Conservation (phyloP, 2,888 invertebrate genomes). For the Pollenia amentaria region DNA sequence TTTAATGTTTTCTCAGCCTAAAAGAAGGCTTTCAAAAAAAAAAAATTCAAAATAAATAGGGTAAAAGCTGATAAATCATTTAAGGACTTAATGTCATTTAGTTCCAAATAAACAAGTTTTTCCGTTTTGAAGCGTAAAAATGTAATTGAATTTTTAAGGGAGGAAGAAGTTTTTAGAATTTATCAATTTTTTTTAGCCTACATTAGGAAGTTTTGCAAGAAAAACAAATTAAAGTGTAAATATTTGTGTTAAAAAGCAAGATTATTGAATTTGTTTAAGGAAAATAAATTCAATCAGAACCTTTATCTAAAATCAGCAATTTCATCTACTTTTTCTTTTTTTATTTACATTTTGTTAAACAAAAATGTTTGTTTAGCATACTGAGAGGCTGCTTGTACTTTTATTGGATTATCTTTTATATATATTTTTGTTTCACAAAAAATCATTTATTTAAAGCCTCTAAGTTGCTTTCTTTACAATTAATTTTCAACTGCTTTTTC, state of each 20-base stretch:
- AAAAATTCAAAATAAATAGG: not conserved
- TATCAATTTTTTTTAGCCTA: not conserved
- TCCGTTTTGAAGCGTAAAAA: not conserved
- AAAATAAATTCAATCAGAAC: too few species aligned
- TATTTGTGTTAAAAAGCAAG: too few species aligned
- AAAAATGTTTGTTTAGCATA: too few species aligned
- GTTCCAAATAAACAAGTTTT: not conserved
- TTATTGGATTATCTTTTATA: not conserved
- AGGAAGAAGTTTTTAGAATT: not conserved
- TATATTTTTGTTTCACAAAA: not conserved
- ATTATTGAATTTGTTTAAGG: too few species aligned
- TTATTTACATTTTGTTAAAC: too few species aligned
- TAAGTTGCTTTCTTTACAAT: not conserved
- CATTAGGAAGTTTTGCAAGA: not conserved
- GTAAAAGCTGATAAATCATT: not conserved
- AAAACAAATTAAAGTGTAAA: not conserved
- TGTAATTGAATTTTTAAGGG: not conserved
- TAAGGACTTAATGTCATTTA: not conserved
- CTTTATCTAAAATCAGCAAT: too few species aligned
- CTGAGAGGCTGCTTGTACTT: not conserved
- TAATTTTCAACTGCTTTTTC: conserved; percentile 1
- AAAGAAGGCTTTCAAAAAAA: not conserved
- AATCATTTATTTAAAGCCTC: not conserved
- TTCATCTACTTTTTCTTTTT: too few species aligned
- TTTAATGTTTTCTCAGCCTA: not conserved